phyloP scores from a whole-genome alignment of 2,797 vertebrate species.

The Urophycis tenuis region DNA sequence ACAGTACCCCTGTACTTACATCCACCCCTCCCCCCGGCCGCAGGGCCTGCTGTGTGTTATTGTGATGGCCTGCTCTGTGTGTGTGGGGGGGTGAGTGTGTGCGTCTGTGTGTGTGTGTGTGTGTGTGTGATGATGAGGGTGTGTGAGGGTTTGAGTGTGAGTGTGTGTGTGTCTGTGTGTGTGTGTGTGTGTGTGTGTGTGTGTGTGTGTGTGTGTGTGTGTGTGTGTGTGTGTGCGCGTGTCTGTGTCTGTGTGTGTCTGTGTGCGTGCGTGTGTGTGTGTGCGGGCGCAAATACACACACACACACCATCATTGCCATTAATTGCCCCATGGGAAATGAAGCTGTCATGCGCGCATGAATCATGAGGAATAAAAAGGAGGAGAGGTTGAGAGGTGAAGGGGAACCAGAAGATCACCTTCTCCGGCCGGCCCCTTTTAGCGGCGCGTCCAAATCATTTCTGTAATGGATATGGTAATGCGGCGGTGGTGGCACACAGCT shows the following conservation, averaged over 20 bases:
- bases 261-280: neutral
- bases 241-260: neutral
- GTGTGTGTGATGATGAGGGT: neutral
- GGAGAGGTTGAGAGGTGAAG: slow-evolving; percentile 50
- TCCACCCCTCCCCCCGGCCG: neutral
- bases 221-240: neutral
- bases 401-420: slow-evolving; percentile 40
- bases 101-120: no score
- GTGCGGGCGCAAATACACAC: neutral
- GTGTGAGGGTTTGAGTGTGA: neutral
- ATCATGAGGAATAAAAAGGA: slow-evolving; percentile 49
- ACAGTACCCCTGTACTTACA: slow-evolving; percentile 24
- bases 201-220: neutral
- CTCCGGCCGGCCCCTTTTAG: neutral
- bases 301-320: slow-evolving; percentile 24
- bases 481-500: slow-evolving; percentile 40
- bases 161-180: neutral
- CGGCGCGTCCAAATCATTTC: slow-evolving; percentile 29
- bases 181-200: neutral
- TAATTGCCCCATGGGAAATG: slow-evolving; percentile 53
- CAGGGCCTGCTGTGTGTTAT: neutral
- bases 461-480: slow-evolving; percentile 65
- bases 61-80: neutral
- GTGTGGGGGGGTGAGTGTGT: no score
- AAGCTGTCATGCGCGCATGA: slow-evolving; percentile 42